Percentiles rank a stretch among this genome's conserved stretches.
phyloP scores from a whole-genome alignment of 2,797 vertebrate species.

The Rhinatrema bivittatum region DNA sequence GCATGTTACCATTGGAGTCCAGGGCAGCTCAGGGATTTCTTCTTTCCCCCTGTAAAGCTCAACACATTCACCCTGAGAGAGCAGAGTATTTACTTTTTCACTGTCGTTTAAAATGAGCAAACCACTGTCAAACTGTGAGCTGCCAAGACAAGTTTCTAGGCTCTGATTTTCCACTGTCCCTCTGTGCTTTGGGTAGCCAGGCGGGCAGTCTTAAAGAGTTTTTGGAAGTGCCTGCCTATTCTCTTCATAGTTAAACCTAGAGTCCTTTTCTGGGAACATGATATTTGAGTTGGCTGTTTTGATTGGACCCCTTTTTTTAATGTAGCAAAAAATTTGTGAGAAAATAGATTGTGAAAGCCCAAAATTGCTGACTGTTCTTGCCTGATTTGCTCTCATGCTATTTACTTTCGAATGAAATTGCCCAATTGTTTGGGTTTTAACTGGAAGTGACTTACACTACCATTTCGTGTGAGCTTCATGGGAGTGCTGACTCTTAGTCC shows the following conservation, averaged over 20 bases:
- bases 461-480: background rate
- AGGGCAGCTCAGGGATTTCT: background rate
- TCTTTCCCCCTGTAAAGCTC: background rate
- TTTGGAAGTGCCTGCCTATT: background rate
- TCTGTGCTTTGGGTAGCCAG: background rate
- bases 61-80: conserved; percentile 4
- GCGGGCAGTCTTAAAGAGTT: background rate
- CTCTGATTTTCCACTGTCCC: background rate
- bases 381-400: background rate
- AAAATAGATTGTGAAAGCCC: background rate
- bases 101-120: conserved; percentile 16
- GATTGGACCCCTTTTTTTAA: background rate
- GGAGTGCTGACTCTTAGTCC: rapidly evolving
- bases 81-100: background rate
- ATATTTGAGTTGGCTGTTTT: rapidly evolving
- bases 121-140: conserved; percentile 9
- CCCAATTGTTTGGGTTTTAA: background rate
- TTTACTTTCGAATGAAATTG: conserved; percentile 7
- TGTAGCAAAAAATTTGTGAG: rapidly evolving
- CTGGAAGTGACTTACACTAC: background rate
- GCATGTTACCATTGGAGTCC: background rate
- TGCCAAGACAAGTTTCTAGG: background rate
- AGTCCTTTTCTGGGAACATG: rapidly evolving
- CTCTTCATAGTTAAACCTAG: background rate
- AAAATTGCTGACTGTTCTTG: rapidly evolving